Conservation (phyloP, 2,797 vertebrate genomes). For the Darevskia nairensis region DNA sequence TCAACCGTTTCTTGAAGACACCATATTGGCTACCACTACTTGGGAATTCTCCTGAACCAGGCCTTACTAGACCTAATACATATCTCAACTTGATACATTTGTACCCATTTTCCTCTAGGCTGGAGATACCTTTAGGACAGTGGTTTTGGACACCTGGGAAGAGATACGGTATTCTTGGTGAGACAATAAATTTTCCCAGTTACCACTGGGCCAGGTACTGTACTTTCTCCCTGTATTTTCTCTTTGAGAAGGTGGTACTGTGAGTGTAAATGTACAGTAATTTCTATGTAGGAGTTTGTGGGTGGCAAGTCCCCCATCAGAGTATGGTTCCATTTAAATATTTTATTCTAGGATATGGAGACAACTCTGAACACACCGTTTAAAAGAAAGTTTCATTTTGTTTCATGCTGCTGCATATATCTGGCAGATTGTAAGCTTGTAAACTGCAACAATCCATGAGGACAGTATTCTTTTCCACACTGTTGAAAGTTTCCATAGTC, state of each 20-base stretch:
- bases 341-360: background rate
- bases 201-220: no score
- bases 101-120: background rate
- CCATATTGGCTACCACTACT: no score
- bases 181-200: background rate
- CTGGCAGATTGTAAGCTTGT: constrained; percentile 29
- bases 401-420: no score
- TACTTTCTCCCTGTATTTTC: background rate
- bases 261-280: background rate
- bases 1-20: no score
- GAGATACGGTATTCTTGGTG: background rate
- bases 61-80: background rate
- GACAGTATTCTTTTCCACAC: no score
- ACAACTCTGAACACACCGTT: background rate
- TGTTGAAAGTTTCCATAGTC: no score
- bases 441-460: no score
- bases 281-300: background rate
- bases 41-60: no score
- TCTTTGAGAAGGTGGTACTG: no score
- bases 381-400: background rate
- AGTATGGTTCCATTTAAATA: background rate
- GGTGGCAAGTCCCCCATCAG: background rate
- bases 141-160: background rate
- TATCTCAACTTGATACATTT: background rate
- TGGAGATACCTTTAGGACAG: background rate